Evolutionary conservation across 2,797 vertebrate genomes (phyloP), one percentile per base, ranked within the genome.

Genomic region (Microctenopoma lineatum): DNA sequence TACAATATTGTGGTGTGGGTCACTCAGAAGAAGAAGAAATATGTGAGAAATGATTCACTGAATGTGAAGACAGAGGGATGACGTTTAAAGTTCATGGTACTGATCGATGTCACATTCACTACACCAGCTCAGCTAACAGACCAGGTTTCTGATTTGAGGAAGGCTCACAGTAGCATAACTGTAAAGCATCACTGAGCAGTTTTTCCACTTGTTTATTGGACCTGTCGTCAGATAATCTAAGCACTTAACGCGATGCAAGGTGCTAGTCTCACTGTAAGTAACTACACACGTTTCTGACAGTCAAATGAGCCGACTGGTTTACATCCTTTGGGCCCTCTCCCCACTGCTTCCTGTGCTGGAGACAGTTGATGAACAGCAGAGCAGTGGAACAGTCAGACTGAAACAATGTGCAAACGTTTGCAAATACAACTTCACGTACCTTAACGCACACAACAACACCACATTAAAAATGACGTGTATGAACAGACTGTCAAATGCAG

Each of bases 291-390:
- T 8, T 10, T 47, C 12, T 56, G 44, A 81, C 64, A 76, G 7
- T 39, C 34, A 15, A 65, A 13, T 3, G 27, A 45, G 39, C 39
- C 47, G 12, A 36, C 54, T 52, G 71, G 56, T 64, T 62, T 13
- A 36, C 61, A 56, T 56, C 45, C 41, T 34, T 53, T 9, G 6
- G 16, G 45, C 42, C 11, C 39, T 58, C 32, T 58, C 59, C 64
- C 39, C 9, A n/a, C 48, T 13, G 45, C 63, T 79, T 85, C 75
- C 81, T 79, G 76, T 61, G 34, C 16, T 45, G 56, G 26, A 72
- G 65, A 80, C 62, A 56, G 44, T n/a, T 83, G 78, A 86, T 0
- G 2, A 69, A 77, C 39, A 60, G 73, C 78, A 84, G 78, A 78
- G 57, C 25, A 41, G 47, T 56, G 25, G 26, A 52, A 70, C 60